Percentiles rank a stretch among this genome's conserved stretches.
phyloP scores from a whole-genome alignment of 1,140 invertebrate species.

The Drosophila athabasca region DNA sequence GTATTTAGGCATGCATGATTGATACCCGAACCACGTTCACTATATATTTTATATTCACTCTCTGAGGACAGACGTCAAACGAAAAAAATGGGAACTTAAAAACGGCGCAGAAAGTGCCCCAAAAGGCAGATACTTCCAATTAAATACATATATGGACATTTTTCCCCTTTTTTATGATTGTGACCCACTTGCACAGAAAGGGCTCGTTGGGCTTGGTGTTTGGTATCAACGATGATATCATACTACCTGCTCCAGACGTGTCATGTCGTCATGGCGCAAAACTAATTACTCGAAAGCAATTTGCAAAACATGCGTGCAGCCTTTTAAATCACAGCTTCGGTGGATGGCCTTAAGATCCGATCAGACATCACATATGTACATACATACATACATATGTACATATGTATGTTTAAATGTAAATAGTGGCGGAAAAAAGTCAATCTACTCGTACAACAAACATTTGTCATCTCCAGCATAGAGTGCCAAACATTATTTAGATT shows the following conservation, averaged over 20 bases:
- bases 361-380: constrained; percentile 15
- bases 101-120: constrained; percentile 42
- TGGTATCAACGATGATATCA: constrained; percentile 59
- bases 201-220: constrained; percentile 25
- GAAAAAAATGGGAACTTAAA: constrained; percentile 51
- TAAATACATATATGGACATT: constrained; percentile 16
- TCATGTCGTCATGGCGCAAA: constrained; percentile 44
- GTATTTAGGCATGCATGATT: constrained; percentile 21
- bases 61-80: constrained; percentile 26
- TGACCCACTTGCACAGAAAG: constrained; percentile 40
- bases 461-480: too few relatives aligned
- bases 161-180: constrained; percentile 21
- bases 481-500: too few relatives aligned
- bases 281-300: constrained; percentile 62
- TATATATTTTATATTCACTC: constrained; percentile 18
- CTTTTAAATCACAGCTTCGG: constrained; percentile 46
- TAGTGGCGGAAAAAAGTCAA: too few relatives aligned
- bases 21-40: constrained; percentile 45
- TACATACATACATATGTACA: too few relatives aligned
- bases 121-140: constrained; percentile 22
- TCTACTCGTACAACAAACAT: too few relatives aligned
- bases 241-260: constrained; percentile 12
- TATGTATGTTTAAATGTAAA: too few relatives aligned
- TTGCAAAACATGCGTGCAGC: constrained; percentile 58
- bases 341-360: constrained; percentile 17